Conservation (phyloP, 2,113 vertebrate species). For the Oreochromis aureus region DNA sequence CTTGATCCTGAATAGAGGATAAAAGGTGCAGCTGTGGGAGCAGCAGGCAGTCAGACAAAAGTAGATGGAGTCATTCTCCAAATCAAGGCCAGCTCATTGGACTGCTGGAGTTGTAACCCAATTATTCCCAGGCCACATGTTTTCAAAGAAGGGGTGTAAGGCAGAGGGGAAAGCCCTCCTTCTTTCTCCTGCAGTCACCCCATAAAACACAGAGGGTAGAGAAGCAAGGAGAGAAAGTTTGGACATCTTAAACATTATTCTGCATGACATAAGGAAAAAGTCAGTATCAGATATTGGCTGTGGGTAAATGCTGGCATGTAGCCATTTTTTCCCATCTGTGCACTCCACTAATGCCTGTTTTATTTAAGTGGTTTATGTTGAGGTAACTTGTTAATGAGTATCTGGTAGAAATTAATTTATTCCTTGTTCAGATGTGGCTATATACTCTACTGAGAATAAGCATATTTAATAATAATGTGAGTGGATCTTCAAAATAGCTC, state of each 20-base stretch:
- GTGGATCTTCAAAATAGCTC: background rate
- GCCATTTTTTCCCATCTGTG: background rate
- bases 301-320: background rate
- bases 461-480: background rate
- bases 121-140: conserved; percentile 59
- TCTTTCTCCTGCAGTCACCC: conserved; percentile 9
- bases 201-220: background rate
- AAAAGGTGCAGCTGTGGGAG: conserved; percentile 43
- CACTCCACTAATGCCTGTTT: background rate
- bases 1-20: conserved; percentile 17
- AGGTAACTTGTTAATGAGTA: background rate
- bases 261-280: conserved; percentile 10
- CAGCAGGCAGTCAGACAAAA: conserved; percentile 41
- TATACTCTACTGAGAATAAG: background rate
- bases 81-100: conserved; percentile 44
- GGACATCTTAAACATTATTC: conserved; percentile 15
- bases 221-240: background rate
- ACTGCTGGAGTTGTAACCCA: conserved; percentile 45
- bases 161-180: conserved; percentile 30
- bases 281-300: background rate
- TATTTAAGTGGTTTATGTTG: background rate
- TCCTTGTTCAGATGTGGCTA: background rate
- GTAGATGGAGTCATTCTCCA: conserved; percentile 50
- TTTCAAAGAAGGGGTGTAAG: conserved; percentile 6
- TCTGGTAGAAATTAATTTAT: background rate